Evolutionary conservation across 1,140 invertebrate genomes (phyloP).

Genomic region (Hyles euphorbiae): DNA sequence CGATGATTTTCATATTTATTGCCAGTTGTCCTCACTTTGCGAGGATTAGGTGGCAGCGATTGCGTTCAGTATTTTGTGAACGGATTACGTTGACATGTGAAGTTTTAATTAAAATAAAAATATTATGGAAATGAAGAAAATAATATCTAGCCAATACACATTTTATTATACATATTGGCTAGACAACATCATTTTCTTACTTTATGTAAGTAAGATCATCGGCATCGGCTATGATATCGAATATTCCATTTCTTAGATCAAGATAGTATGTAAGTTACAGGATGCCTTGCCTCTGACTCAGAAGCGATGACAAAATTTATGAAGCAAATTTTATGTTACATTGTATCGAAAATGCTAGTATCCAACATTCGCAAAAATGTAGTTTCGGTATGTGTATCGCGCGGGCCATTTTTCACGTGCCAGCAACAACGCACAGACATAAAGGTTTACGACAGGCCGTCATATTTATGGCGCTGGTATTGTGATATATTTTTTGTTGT

Average conservation of each 20-base stretch:
- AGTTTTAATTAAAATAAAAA: too few species aligned
- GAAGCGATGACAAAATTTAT: constrained; percentile 7
- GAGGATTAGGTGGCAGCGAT: not conserved
- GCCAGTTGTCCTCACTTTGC: constrained; percentile 40
- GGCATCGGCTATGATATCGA: too few species aligned
- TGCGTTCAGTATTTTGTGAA: too few species aligned
- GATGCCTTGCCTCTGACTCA: too few species aligned
- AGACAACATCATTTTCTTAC: too few species aligned
- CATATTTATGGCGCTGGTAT: constrained; percentile 71
- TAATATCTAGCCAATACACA: too few species aligned
- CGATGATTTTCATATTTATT: constrained; percentile 48
- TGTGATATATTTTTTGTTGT: constrained; percentile 75
- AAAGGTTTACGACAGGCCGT: constrained; percentile 73
- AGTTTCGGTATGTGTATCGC: constrained; percentile 67
- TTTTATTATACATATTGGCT: too few species aligned
- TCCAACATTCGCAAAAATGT: constrained; percentile 41
- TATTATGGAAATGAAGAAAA: too few species aligned
- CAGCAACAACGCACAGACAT: constrained; percentile 65
- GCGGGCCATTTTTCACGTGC: constrained; percentile 66
- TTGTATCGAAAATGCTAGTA: constrained; percentile 32
- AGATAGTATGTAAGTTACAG: too few species aligned
- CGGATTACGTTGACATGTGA: too few species aligned
- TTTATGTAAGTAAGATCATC: too few species aligned
- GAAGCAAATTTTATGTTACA: constrained; percentile 12
- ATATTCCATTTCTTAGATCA: too few species aligned